Conservation (phyloP, 2,797 vertebrate genomes). For the Periparus ater region DNA sequence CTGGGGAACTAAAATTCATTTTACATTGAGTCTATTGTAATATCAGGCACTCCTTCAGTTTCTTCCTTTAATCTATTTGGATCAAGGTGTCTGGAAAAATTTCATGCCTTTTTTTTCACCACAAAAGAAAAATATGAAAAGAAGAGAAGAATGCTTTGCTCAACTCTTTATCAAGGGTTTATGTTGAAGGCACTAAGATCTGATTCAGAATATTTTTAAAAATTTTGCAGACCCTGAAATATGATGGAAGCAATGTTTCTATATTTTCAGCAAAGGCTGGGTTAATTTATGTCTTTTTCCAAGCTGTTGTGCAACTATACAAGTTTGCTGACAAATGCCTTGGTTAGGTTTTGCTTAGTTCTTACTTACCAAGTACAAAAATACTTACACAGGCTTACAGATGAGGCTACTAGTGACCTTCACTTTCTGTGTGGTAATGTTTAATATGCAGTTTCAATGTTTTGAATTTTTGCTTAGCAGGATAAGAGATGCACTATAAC, state of each 20-base stretch:
- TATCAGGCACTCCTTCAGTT: neutral
- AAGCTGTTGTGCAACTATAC: neutral
- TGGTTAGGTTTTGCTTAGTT: neutral
- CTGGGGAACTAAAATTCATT: neutral
- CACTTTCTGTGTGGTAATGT: neutral
- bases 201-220: neutral
- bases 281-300: neutral
- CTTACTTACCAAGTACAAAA: neutral
- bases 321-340: neutral
- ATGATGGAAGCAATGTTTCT: neutral
- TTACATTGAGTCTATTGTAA: neutral
- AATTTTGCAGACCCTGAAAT: neutral
- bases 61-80: neutral
- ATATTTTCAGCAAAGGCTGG: neutral
- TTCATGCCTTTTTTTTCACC: neutral
- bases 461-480: conserved; percentile 19
- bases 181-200: neutral
- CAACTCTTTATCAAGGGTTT: neutral
- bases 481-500: neutral
- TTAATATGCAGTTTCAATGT: neutral
- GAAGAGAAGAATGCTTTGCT: neutral
- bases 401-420: neutral
- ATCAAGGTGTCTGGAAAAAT: neutral
- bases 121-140: neutral
- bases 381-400: neutral